phyloP scores from a whole-genome alignment of 2,797 vertebrate genomes.

The Gambelia wislizenii region DNA sequence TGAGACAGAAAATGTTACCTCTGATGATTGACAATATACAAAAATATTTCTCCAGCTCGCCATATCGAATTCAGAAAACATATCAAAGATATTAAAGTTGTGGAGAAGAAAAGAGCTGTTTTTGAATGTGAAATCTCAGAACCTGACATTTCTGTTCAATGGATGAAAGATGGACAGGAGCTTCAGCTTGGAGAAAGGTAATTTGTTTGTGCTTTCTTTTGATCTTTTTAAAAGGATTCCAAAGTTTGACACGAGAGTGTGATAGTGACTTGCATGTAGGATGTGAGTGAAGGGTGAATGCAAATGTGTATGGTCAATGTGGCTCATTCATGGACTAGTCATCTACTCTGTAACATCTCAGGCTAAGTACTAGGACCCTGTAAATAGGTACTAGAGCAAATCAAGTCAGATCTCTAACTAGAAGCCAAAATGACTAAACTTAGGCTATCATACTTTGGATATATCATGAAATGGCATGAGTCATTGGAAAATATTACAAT shows the following conservation, averaged over 20 bases:
- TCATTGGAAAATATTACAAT: too few species aligned
- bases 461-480: too few species aligned
- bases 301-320: neutral
- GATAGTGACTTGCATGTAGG: neutral
- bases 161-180: constrained; percentile 98
- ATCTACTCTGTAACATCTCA: neutral
- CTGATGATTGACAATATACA: constrained; percentile 16
- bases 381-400: too few species aligned
- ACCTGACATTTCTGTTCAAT: constrained; percentile 92
- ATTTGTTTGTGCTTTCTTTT: neutral
- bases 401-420: too few species aligned
- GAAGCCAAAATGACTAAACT: too few species aligned
- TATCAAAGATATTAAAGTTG: constrained; percentile 96
- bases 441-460: too few species aligned
- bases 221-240: neutral
- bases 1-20: neutral
- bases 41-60: constrained; percentile 82
- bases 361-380: too few species aligned
- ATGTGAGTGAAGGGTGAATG: neutral
- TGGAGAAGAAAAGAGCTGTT: constrained; percentile 95
- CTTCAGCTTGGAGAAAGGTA: constrained; percentile 90
- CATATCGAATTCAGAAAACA: constrained; percentile 98
- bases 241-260: neutral
- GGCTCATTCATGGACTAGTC: neutral
- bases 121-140: constrained; percentile 98